Evolutionary conservation across 2,888 invertebrate species (phyloP).

Genomic region (Dorcus hopei): DNA sequence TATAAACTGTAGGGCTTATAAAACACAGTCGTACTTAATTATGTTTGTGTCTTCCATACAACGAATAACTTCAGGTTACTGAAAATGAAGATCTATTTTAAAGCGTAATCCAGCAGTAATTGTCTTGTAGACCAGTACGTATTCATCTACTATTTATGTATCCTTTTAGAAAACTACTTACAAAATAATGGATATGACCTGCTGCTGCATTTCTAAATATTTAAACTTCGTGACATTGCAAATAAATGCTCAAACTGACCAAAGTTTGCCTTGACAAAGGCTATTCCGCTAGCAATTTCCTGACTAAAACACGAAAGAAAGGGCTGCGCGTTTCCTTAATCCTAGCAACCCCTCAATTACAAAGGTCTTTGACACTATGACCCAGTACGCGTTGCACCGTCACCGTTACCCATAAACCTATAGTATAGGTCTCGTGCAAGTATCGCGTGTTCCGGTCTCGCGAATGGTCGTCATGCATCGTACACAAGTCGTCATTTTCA

Average conservation of each 20-base stretch:
- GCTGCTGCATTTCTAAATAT: too few relatives aligned
- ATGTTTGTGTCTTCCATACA: too few relatives aligned
- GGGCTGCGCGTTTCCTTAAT: background rate
- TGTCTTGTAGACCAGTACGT: too few relatives aligned
- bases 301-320: too few relatives aligned
- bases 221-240: background rate
- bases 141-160: too few relatives aligned
- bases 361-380: conserved; percentile 23
- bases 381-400: conserved; percentile 14
- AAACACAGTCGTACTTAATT: too few relatives aligned
- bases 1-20: too few relatives aligned
- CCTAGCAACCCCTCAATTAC: background rate
- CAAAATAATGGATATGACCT: too few relatives aligned
- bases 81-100: too few relatives aligned
- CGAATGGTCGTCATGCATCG: conserved; percentile 20
- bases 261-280: background rate
- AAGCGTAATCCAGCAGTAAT: too few relatives aligned
- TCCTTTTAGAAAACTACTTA: too few relatives aligned
- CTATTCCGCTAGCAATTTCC: background rate
- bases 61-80: too few relatives aligned
- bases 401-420: conserved; percentile 1
- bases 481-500: conserved; percentile 30
- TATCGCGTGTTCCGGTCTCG: background rate
- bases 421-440: background rate
- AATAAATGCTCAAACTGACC: background rate